Evolutionary conservation across 2,888 invertebrate species (phyloP).

Genomic region (Chorisops tibialis): DNA sequence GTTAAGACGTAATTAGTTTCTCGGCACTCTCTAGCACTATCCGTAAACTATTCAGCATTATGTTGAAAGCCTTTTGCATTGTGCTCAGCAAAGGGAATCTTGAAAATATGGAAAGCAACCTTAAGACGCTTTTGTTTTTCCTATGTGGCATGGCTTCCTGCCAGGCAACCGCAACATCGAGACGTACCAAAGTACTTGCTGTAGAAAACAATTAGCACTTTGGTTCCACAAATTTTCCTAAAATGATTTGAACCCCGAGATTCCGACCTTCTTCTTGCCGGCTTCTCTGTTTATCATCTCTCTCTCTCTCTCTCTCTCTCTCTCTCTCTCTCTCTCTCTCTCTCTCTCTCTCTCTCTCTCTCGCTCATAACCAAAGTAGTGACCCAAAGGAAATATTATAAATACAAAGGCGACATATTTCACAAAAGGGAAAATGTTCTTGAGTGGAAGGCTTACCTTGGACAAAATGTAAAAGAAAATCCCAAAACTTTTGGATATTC

Average conservation of each 20-base stretch:
- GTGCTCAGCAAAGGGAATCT: background rate
- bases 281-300: too few species aligned
- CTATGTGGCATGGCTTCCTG: constrained; percentile 22
- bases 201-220: constrained; percentile 31
- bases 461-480: too few species aligned
- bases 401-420: constrained; percentile 3
- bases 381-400: background rate
- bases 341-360: too few species aligned
- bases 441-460: too few species aligned
- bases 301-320: too few species aligned
- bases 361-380: background rate
- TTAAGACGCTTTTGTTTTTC: constrained; percentile 11
- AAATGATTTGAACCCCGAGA: background rate
- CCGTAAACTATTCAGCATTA: background rate
- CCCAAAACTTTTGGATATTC: too few species aligned
- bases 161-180: constrained; percentile 22
- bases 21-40: background rate
- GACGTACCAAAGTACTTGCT: constrained; percentile 18
- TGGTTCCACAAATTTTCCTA: constrained; percentile 19
- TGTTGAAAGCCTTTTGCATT: constrained; percentile 1
- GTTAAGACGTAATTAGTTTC: background rate
- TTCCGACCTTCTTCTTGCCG: background rate
- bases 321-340: too few species aligned
- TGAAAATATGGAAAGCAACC: background rate
- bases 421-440: background rate